Percentiles rank a stretch among this genome's conserved stretches.
Conservation (phyloP, 2,888 invertebrate genomes). For the Cryptocheilus praepositus region DNA sequence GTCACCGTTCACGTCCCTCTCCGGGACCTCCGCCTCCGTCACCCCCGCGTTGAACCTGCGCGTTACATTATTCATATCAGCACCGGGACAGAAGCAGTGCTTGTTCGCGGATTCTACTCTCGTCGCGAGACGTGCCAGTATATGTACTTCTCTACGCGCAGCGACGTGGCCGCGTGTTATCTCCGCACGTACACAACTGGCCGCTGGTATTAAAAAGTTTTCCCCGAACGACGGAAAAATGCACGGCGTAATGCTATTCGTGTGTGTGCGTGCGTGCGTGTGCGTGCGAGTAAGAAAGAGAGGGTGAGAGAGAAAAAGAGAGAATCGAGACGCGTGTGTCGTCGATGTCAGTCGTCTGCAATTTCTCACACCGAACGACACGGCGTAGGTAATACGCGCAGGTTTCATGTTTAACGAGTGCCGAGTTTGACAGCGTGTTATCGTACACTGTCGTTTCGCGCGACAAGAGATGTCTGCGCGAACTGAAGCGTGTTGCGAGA, state of each 20-base stretch:
- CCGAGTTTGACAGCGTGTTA: too few species aligned
- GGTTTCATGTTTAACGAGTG: too few species aligned
- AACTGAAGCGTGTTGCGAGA: too few species aligned
- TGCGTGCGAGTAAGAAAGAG: slow-evolving; percentile 5
- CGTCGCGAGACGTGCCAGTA: slow-evolving; percentile 22
- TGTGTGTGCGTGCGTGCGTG: too few species aligned
- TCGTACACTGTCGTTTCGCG: too few species aligned
- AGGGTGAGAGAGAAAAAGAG: not conserved
- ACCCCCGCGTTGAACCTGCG: slow-evolving; percentile 22
- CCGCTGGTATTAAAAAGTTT: slow-evolving; percentile 17
- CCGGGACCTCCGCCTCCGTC: slow-evolving; percentile 24
- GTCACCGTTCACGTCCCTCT: slow-evolving; percentile 5
- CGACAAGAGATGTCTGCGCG: too few species aligned
- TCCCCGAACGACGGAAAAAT: slow-evolving; percentile 21
- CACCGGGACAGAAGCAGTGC: slow-evolving; percentile 48
- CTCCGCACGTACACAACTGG: slow-evolving; percentile 1
- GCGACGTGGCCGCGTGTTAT: not conserved
- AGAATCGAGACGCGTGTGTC: slow-evolving; percentile 5
- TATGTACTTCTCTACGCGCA: slow-evolving; percentile 8
- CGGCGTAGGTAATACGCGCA: too few species aligned
- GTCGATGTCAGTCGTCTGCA: not conserved
- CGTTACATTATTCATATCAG: slow-evolving; percentile 57
- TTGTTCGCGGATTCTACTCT: slow-evolving; percentile 40
- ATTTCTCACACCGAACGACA: too few species aligned
- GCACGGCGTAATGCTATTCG: not conserved